Conservation (phyloP, 2,888 invertebrate genomes). For the Glomeris marginata region DNA sequence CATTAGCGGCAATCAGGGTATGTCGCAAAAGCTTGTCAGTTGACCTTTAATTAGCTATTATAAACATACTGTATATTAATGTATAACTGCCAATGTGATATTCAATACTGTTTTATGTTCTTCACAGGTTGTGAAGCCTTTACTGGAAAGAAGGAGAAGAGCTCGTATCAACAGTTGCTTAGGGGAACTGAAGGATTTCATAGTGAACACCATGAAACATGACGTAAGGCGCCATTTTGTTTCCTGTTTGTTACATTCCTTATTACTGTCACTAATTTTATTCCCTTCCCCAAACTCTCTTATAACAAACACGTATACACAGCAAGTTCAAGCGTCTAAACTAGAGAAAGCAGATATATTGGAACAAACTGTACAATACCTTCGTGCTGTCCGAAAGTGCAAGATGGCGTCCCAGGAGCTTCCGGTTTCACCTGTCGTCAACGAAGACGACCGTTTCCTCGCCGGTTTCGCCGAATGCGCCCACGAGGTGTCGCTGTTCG, state of each 20-base stretch:
- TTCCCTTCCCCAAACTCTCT: neutral
- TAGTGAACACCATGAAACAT: slow-evolving; percentile 8
- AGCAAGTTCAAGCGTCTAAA: slow-evolving; percentile 7
- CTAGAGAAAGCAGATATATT: slow-evolving; percentile 8
- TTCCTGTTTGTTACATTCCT: no score
- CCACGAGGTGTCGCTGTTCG: slow-evolving; percentile 7
- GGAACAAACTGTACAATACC: slow-evolving; percentile 6
- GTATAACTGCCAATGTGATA: no score
- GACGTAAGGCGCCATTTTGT: slow-evolving; percentile 1
- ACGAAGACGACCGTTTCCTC: slow-evolving; percentile 1
- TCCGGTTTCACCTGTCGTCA: neutral
- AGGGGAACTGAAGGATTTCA: slow-evolving; percentile 5
- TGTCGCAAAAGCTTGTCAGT: no score
- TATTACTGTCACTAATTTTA: no score
- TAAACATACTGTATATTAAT: no score
- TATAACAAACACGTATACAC: neutral
- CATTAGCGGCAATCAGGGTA: no score
- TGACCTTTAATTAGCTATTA: no score
- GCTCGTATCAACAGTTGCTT: slow-evolving; percentile 6
- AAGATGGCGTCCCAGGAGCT: no score
- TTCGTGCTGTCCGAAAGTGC: neutral
- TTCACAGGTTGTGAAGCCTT: slow-evolving; percentile 10
- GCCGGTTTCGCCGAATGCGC: slow-evolving; percentile 8
- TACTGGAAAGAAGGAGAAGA: slow-evolving; percentile 5
- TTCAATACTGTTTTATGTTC: no score